Conservation (phyloP, 2,797 vertebrate genomes). For the Xiphorhynchus erythropygius region DNA sequence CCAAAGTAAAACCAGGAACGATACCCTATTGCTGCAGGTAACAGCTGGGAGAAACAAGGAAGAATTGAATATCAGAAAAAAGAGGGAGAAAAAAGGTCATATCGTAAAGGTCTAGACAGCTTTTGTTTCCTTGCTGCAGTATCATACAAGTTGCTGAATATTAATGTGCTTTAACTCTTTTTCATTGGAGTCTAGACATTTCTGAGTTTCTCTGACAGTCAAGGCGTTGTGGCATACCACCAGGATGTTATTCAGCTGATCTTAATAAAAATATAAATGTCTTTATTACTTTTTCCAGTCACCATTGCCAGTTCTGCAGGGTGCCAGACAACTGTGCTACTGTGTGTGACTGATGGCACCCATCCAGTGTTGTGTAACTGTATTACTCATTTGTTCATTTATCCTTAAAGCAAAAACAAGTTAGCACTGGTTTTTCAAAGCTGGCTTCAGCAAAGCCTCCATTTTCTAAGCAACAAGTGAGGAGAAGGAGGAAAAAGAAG, state of each 20-base stretch:
- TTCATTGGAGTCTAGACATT: not conserved
- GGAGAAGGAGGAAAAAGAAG: not conserved
- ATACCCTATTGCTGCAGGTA: not conserved
- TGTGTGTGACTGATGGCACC: not conserved
- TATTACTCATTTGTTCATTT: constrained; percentile 19
- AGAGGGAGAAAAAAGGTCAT: not conserved
- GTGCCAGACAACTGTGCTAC: not conserved
- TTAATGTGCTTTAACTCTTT: not conserved
- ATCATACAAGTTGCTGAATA: not conserved
- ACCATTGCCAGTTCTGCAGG: not conserved
- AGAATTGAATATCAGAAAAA: not conserved
- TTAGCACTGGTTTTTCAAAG: constrained; percentile 16
- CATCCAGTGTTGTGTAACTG: not conserved
- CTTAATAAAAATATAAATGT: constrained; percentile 47
- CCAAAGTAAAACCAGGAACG: not conserved
- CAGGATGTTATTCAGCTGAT: constrained; percentile 3
- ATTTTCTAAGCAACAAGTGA: not conserved
- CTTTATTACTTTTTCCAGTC: constrained; percentile 31
- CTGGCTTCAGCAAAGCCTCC: not conserved
- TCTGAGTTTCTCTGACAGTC: not conserved
- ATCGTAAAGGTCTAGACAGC: not conserved
- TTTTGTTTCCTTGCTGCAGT: not conserved
- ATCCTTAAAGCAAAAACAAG: not conserved
- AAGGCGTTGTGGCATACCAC: not conserved
- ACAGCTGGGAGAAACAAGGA: not conserved